Conservation (phyloP, 2,888 invertebrate species). For the Calliopum simillimum region DNA sequence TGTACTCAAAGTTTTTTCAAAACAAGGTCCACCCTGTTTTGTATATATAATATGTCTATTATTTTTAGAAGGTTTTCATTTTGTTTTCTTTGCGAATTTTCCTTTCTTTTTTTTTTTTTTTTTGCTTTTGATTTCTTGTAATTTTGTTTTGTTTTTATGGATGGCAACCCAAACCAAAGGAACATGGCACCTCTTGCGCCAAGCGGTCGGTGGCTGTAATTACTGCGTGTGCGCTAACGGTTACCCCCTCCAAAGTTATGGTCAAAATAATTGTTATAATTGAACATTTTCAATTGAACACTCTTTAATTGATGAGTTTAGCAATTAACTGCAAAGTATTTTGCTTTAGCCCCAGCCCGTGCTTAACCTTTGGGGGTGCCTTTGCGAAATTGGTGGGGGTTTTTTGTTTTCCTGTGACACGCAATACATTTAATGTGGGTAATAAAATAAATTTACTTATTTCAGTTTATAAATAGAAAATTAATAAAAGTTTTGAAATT, state of each 20-base stretch:
- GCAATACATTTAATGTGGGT: slow-evolving; percentile 17
- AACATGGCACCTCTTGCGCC: not conserved
- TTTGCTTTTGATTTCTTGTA: slow-evolving; percentile 21
- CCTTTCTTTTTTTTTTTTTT: not conserved
- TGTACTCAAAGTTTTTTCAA: slow-evolving; percentile 48
- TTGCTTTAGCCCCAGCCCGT: slow-evolving; percentile 44
- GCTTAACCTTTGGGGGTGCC: slow-evolving; percentile 38
- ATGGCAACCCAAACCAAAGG: not conserved
- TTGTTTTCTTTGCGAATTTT: slow-evolving; percentile 13
- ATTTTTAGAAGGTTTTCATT: slow-evolving; percentile 21
- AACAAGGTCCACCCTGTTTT: not conserved
- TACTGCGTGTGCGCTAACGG: not conserved
- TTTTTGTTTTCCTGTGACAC: not conserved
- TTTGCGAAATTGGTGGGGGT: not conserved
- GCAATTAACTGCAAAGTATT: slow-evolving; percentile 62
- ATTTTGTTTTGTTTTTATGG: not conserved
- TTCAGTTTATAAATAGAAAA: too few relatives aligned
- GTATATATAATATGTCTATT: slow-evolving; percentile 21
- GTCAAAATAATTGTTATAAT: slow-evolving; percentile 59
- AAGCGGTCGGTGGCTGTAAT: not conserved
- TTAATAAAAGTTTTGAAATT: too few relatives aligned
- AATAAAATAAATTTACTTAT: slow-evolving; percentile 10
- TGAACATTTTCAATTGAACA: slow-evolving; percentile 56
- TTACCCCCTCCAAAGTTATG: slow-evolving; percentile 42
- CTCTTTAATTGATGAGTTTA: slow-evolving; percentile 60